Percentiles rank a stretch among this genome's conserved stretches.
These are phyloP conservation scores for Girardinus metallicus DNA, from an alignment of 2,797 vertebrate genomes.

Conservation along the genomic window DNA sequence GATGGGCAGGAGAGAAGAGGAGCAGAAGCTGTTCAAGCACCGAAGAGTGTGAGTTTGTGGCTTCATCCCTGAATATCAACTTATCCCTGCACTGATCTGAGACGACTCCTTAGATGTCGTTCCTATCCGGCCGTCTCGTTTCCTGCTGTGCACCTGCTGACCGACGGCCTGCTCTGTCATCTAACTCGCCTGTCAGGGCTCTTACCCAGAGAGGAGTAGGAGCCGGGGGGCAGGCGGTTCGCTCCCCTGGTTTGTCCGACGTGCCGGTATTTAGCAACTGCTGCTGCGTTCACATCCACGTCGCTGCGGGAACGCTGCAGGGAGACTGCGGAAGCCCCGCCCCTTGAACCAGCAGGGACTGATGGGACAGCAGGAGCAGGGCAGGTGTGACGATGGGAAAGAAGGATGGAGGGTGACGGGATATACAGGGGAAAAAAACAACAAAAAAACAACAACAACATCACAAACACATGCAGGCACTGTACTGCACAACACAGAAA, in stretches of 20 bases:
- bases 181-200: slow-evolving; percentile 47
- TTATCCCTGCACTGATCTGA: slow-evolving; percentile 27
- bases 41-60: slow-evolving; percentile 18
- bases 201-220: slow-evolving; percentile 95
- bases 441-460: slow-evolving; percentile 12
- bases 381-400: slow-evolving; percentile 40
- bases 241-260: slow-evolving; percentile 80
- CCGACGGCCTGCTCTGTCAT: slow-evolving; percentile 17
- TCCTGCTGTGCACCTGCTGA: slow-evolving; percentile 36
- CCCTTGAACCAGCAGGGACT: slow-evolving; percentile 86
- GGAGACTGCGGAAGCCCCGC: slow-evolving; percentile 80
- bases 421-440: slow-evolving; percentile 37
- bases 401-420: slow-evolving; percentile 59
- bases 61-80: slow-evolving; percentile 18
- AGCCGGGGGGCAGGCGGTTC: slow-evolving; percentile 87
- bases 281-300: slow-evolving; percentile 94
- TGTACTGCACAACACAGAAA: slow-evolving; percentile 55
- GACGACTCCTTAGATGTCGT: slow-evolving; percentile 8
- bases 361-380: slow-evolving; percentile 52
- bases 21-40: slow-evolving; percentile 42
- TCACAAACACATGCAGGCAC: slow-evolving; percentile 69
- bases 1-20: slow-evolving; percentile 61
- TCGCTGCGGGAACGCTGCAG: slow-evolving; percentile 96
- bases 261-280: slow-evolving; percentile 90
- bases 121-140: slow-evolving; percentile 6